Base-by-base conservation (phyloP, 2,797 vertebrate genomes). In the Carapus acus region DNA sequence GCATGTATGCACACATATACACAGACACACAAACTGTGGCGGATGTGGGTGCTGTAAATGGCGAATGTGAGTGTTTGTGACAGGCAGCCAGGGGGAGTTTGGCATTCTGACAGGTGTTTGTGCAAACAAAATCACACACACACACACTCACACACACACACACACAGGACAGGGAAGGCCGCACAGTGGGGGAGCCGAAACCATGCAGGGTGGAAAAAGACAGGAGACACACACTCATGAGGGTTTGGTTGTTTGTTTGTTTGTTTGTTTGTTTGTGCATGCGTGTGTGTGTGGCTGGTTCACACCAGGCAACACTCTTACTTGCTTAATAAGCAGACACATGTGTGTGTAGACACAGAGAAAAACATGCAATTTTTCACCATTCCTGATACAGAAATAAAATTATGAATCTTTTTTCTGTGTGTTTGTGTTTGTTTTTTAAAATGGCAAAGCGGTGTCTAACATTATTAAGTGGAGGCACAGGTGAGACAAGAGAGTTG, bases 41-140 rank as follows among this genome's bases (percentile, higher is more conserved):
- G 13, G 56, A 11, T 58, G 45, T 20, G 54, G 62, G 45, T 49
- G 57, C 61, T 62, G 68, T 70, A 77, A 80, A 75, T 74, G 67
- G 73, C 66, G 74, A 73, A 78, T 80, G 69, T 71, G 74, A 80
- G 69, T 69, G 64, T 71, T 76, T 66, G 62, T 76, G 77, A 82
- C 81, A 83, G 66, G 57, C 58, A 68, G 75, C 77, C 73, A 34
- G 58, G 71, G 79, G 77, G 61, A 23, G 38, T 65, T 56, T 58
- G 54, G 62, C 57, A 68, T 47, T 53, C 62, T 70, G 74, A 72
- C 66, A 78, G 72, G 71, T 71, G 75, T 57, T 73, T 46, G 38
- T 39, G 20, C 37, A 48, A 63, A 66, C 62, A 70, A 43, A 57
- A 13, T 11, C 34, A 36, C 34, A 36, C 34, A 36, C 31, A 33